Conservation (phyloP, 2,113 vertebrate species). For the Bos javanicus region DNA sequence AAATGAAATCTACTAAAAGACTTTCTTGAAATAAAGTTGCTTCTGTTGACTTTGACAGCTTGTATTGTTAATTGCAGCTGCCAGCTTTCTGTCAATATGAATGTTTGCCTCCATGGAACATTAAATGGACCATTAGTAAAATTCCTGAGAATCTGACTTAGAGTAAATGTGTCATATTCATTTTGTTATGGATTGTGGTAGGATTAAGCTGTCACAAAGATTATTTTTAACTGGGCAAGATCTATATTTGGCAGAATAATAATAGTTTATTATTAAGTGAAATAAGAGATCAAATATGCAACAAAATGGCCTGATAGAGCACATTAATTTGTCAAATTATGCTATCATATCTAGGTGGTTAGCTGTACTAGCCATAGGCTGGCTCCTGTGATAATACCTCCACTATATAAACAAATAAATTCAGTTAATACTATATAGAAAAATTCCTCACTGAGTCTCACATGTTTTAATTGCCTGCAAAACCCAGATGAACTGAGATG, state of each 20-base stretch:
- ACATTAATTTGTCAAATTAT: neutral
- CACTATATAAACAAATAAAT: neutral
- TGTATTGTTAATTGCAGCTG: constrained; percentile 58
- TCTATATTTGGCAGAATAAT: neutral
- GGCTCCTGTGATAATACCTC: neutral
- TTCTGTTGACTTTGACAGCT: constrained; percentile 50
- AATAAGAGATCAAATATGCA: neutral
- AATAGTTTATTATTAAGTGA: neutral
- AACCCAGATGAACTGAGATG: neutral
- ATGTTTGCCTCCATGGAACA: constrained; percentile 33
- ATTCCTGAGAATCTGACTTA: constrained; percentile 4
- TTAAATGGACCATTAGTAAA: constrained; percentile 44
- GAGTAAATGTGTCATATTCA: constrained; percentile 19
- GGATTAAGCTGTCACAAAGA: constrained; percentile 15
- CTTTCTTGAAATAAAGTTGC: constrained; percentile 40
- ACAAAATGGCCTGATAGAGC: neutral
- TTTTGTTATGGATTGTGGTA: neutral
- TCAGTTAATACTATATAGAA: neutral
- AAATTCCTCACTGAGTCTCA: neutral
- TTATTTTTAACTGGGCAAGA: constrained; percentile 44
- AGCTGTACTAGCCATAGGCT: rapidly evolving
- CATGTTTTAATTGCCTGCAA: neutral
- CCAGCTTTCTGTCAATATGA: neutral
- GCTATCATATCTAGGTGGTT: neutral
- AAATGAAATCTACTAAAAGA: constrained; percentile 26